Evolutionary conservation across 2,797 vertebrate species (phyloP), one percentile per base, ranked within the genome.

Genomic region (Vespertilio murinus): DNA sequence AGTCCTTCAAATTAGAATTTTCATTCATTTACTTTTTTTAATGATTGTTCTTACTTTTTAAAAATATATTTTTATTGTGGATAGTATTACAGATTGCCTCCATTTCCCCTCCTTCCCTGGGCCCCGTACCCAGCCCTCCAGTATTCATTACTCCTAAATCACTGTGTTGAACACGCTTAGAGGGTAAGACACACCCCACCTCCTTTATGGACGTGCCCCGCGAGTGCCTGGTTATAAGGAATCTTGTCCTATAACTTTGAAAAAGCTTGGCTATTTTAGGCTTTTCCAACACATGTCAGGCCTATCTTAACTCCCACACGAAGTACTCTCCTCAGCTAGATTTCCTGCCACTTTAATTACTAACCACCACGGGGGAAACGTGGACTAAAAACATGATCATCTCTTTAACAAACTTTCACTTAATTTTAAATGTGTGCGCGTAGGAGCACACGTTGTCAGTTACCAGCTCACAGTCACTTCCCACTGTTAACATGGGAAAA

Each of bases 1-100:
- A 90, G 45, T 87, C 56, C 47, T 90, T 90, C 52, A 89, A 92
- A 45, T 56, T 52, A 84, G n/a, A 88, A 70, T 82, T 84, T 71
- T 92, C 78, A 86, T 77, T 94, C 8, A 82, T 86, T 91, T 95
- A 87, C 6, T 70, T 38, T 61, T 61, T 61, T 61, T 14, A 61
- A 14, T 30, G 59, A 61, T 30, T 59, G 56, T 28, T 61, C 12
- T 61, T 30, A 61, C 28, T 61, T 61, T 30, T 61, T 61, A 14
- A 7, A 59, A 59, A 59, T 28, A 12, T 61, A 61, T 61, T 30
- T 61, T 61, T 61, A 61, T 61, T 61, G 28, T 28, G 30, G 56
- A 61, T 14, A 61, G 59, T 30, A 61, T 61, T 61, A 59, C 12
- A 59, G 25, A 28, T 59, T 59, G 28, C 2, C 25, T 59, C 56